These are phyloP conservation scores for Micromys minutus DNA, from an alignment of 2,113 vertebrate species.

Conservation along the genomic window DNA sequence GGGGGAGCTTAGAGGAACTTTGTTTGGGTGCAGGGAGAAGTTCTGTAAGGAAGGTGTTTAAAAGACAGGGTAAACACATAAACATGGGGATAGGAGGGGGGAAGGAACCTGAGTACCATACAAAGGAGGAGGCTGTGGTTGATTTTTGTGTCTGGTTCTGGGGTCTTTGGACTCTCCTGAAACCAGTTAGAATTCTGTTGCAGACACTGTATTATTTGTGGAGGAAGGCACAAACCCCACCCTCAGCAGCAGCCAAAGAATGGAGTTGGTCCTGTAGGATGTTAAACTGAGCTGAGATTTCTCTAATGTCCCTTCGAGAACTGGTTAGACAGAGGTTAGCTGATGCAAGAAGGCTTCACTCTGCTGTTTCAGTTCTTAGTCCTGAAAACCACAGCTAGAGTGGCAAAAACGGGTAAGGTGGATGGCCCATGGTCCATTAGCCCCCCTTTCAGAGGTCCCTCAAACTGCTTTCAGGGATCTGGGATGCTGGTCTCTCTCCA, in stretches of 20 bases:
- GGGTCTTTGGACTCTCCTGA: background rate
- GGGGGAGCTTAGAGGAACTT: background rate
- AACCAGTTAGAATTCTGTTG: background rate
- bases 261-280: too few species aligned
- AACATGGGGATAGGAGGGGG: background rate
- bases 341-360: background rate
- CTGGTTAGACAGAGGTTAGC: background rate
- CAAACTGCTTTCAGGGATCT: background rate
- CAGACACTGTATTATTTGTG: too few species aligned
- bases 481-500: background rate
- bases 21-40: background rate
- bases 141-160: background rate
- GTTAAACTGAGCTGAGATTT: too few species aligned
- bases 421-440: background rate
- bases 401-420: background rate
- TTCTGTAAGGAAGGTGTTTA: background rate
- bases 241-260: too few species aligned
- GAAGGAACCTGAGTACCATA: background rate
- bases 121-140: background rate
- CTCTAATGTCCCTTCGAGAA: background rate
- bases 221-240: too few species aligned
- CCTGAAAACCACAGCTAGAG: background rate
- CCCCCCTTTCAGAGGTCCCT: background rate
- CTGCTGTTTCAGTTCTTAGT: background rate
- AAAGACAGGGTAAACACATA: background rate